These are phyloP conservation scores for Antechinus stuartii DNA, from an alignment of 2,113 vertebrate species.

Conservation along the genomic window DNA sequence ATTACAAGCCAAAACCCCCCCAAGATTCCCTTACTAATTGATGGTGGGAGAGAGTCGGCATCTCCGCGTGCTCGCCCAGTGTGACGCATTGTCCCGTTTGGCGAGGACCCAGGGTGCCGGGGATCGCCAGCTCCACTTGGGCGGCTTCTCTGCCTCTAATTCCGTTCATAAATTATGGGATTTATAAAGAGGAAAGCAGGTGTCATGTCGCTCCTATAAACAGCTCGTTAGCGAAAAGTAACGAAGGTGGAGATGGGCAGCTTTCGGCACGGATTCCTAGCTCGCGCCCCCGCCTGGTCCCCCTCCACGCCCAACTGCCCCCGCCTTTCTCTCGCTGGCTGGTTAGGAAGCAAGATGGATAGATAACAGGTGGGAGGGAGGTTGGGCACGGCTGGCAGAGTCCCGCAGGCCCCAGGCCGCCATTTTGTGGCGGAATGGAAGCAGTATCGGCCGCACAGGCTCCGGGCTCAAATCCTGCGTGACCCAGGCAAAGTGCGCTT, in stretches of 20 bases:
- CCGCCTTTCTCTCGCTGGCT: conserved; percentile 25
- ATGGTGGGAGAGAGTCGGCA: conserved; percentile 84
- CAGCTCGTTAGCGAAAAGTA: conserved; percentile 83
- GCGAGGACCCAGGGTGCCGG: conserved; percentile 80
- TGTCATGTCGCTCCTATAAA: conserved; percentile 81
- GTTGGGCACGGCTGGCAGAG: neutral
- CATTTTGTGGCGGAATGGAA: neutral
- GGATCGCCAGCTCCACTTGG: conserved; percentile 74
- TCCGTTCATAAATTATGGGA: conserved; percentile 84
- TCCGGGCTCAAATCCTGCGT: neutral
- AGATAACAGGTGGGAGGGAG: conserved; percentile 1
- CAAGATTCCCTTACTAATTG: conserved; percentile 79
- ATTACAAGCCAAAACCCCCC: conserved; percentile 80
- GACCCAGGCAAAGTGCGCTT: neutral
- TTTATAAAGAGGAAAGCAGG: conserved; percentile 84
- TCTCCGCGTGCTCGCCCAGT: conserved; percentile 78
- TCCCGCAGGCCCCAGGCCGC: neutral
- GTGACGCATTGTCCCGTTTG: conserved; percentile 80
- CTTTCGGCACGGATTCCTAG: conserved; percentile 25
- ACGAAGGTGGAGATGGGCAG: conserved; percentile 68
- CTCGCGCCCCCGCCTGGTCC: neutral
- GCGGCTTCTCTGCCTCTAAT: conserved; percentile 80
- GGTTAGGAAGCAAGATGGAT: conserved; percentile 24
- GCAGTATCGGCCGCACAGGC: neutral
- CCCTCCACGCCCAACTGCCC: conserved; percentile 36